phyloP scores from a whole-genome alignment of 2,113 vertebrate genomes.

The Rhynchomys soricoides region DNA sequence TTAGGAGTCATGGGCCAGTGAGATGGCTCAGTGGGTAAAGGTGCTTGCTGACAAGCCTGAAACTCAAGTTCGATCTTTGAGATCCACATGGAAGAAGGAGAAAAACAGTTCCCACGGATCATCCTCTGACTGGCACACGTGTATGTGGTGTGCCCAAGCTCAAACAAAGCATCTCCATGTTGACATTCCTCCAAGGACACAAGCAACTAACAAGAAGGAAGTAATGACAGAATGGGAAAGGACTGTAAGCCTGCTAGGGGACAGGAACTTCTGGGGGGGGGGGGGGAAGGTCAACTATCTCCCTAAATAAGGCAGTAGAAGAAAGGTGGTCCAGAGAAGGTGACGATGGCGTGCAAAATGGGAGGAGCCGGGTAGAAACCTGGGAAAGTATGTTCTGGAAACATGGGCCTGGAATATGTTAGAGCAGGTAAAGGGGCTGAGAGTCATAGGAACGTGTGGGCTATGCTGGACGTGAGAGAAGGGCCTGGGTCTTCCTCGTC shows the following conservation, averaged over 20 bases:
- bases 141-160: neutral
- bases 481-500: too few relatives aligned
- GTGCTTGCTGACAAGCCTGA: neutral
- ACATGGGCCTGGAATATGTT: neutral
- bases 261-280: neutral
- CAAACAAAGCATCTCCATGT: neutral
- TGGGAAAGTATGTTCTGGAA: neutral
- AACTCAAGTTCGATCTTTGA: neutral
- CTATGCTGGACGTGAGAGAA: neutral
- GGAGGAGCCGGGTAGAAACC: neutral
- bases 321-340: neutral
- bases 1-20: neutral
- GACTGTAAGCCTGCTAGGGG: neutral
- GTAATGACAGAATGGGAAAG: neutral
- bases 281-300: neutral
- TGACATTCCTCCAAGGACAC: neutral
- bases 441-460: too few relatives aligned
- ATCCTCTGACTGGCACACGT: neutral
- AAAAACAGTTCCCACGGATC: neutral
- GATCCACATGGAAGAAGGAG: neutral
- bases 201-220: neutral
- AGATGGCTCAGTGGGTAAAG: neutral
- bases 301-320: neutral
- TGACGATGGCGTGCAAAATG: neutral
- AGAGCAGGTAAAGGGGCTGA: neutral